Evolutionary conservation across 2,888 invertebrate species (phyloP).

Genomic region (Ormia ochracea): DNA sequence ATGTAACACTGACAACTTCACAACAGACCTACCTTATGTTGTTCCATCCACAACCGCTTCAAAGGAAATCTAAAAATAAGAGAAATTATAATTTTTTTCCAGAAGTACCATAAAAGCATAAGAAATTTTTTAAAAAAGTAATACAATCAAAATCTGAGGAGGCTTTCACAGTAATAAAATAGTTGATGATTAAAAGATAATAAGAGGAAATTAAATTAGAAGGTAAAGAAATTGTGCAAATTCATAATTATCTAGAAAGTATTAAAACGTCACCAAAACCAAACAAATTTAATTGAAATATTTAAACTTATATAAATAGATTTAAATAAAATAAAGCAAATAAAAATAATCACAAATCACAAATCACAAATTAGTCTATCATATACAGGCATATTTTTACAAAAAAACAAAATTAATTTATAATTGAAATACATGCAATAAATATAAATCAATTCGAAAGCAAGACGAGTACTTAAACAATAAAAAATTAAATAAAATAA

Average conservation of each 20-base stretch:
- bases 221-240: slow-evolving; percentile 63
- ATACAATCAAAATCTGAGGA: slow-evolving; percentile 31
- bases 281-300: slow-evolving; percentile 40
- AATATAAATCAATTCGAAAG: slow-evolving; percentile 61
- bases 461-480: slow-evolving; percentile 21
- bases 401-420: slow-evolving; percentile 1
- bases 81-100: slow-evolving; percentile 45
- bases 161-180: slow-evolving; percentile 41
- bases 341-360: slow-evolving; percentile 29
- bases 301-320: slow-evolving; percentile 3
- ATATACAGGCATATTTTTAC: slow-evolving; percentile 3
- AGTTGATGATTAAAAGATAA: slow-evolving; percentile 37
- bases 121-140: slow-evolving; percentile 43
- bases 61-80: slow-evolving; percentile 46
- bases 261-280: slow-evolving; percentile 60
- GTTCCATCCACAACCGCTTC: slow-evolving; percentile 37
- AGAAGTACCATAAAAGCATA: slow-evolving; percentile 24
- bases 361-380: slow-evolving; percentile 22
- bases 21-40: slow-evolving; percentile 27
- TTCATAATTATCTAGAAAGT: slow-evolving; percentile 65
- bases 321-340: slow-evolving; percentile 3
- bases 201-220: slow-evolving; percentile 1
- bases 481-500: slow-evolving; percentile 23
- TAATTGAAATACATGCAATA: neutral
- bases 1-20: slow-evolving; percentile 39